These are phyloP conservation scores for Aphaenogaster floridana DNA, from an alignment of 1,140 invertebrate genomes.

Conservation along the genomic window DNA sequence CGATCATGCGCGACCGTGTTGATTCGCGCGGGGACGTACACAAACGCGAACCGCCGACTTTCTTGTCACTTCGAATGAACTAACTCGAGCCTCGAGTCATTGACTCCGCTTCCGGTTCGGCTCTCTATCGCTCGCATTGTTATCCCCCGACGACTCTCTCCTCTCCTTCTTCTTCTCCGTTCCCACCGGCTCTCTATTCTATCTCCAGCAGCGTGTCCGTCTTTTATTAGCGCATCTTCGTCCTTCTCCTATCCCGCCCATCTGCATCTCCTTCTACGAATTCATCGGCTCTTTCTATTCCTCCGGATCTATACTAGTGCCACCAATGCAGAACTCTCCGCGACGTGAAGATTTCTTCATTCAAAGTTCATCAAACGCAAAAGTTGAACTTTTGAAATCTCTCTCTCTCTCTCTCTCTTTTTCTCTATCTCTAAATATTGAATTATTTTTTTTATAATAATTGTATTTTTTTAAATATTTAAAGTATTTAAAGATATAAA, in stretches of 20 bases:
- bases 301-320: conserved; percentile 22
- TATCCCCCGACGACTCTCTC: conserved; percentile 71
- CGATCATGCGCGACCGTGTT: conserved; percentile 64
- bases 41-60: conserved; percentile 67
- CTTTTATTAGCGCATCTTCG: conserved; percentile 45
- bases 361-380: conserved; percentile 4
- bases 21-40: conserved; percentile 47
- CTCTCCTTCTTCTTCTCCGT: conserved; percentile 65
- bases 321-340: not conserved
- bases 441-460: not conserved
- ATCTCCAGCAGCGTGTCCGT: conserved; percentile 48
- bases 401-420: not conserved
- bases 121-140: conserved; percentile 79
- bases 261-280: conserved; percentile 43
- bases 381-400: not conserved
- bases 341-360: not conserved
- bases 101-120: conserved; percentile 83
- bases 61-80: conserved; percentile 78
- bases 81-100: conserved; percentile 80
- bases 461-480: not conserved
- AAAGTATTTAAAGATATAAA: not conserved
- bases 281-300: conserved; percentile 43
- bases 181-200: conserved; percentile 57
- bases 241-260: conserved; percentile 10
- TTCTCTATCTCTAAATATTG: not conserved